These are phyloP conservation scores for Corythornis madagascariensis DNA, from an alignment of 2,113 vertebrate genomes.

Conservation along the genomic window DNA sequence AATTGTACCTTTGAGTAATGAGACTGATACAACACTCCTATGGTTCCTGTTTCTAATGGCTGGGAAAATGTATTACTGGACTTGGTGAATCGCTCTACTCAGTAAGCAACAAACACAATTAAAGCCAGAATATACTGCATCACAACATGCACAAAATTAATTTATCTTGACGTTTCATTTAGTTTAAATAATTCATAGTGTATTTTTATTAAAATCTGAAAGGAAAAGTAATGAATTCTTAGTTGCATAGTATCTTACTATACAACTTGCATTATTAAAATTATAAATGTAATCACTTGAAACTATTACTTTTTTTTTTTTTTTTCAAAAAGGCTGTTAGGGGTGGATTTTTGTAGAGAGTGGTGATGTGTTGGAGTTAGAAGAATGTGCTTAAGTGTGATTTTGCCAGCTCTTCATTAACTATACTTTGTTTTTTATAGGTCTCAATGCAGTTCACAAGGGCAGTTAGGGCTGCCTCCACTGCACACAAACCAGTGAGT, in stretches of 20 bases:
- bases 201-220: conserved; percentile 55
- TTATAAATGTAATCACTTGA: conserved; percentile 67
- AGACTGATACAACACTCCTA: background rate
- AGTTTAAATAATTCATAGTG: conserved; percentile 64
- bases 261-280: conserved; percentile 62
- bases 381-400: background rate
- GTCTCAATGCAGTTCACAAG: background rate
- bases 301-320: background rate
- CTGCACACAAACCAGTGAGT: background rate
- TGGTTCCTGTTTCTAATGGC: background rate
- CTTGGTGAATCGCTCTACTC: background rate
- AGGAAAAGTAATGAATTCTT: conserved; percentile 48
- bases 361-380: background rate
- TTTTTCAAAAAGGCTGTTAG: background rate
- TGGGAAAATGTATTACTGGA: conserved; percentile 10
- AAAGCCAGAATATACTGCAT: conserved; percentile 32
- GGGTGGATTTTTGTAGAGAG: background rate
- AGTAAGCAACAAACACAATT: conserved; percentile 37
- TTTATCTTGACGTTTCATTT: conserved; percentile 40
- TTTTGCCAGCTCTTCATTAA: background rate
- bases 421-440: background rate
- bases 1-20: background rate
- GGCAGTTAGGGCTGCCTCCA: background rate
- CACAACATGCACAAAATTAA: conserved; percentile 39
- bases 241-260: conserved; percentile 3